Conservation (phyloP, 1,140 invertebrate species). For the Drosophila murphyi region DNA sequence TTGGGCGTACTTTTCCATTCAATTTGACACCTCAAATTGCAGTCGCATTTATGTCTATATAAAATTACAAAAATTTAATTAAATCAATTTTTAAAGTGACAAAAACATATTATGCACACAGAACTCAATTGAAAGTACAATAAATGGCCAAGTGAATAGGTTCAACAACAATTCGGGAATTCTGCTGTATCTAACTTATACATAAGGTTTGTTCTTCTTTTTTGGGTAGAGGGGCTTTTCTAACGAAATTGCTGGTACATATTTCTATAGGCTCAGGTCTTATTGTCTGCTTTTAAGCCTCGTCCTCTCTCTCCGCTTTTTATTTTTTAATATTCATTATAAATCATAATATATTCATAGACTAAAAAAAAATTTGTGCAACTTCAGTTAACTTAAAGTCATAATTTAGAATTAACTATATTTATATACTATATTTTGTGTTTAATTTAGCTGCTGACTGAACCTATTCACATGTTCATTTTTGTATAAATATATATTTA, state of each 20-base stretch:
- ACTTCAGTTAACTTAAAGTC: not conserved
- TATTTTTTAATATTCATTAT: not conserved
- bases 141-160: slow-evolving; percentile 44
- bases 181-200: too few relatives aligned
- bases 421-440: not conserved
- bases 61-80: slow-evolving; percentile 52
- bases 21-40: slow-evolving; percentile 35
- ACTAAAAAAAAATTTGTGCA: not conserved
- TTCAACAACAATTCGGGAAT: not conserved
- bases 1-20: slow-evolving; percentile 45
- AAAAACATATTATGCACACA: slow-evolving; percentile 20
- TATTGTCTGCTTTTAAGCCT: slow-evolving; percentile 40
- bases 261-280: not conserved
- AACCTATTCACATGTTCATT: slow-evolving; percentile 46
- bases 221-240: not conserved
- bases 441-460: slow-evolving; percentile 4
- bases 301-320: not conserved
- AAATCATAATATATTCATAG: not conserved
- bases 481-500: slow-evolving; percentile 33
- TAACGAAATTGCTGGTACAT: slow-evolving; percentile 5
- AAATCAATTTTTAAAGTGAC: slow-evolving; percentile 46
- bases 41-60: slow-evolving; percentile 37
- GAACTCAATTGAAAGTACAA: slow-evolving; percentile 11
- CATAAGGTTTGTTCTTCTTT: not conserved
- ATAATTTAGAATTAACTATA: not conserved